Evolutionary conservation across 2,113 vertebrate species (phyloP).

Genomic region (Scartelaos histophorus): DNA sequence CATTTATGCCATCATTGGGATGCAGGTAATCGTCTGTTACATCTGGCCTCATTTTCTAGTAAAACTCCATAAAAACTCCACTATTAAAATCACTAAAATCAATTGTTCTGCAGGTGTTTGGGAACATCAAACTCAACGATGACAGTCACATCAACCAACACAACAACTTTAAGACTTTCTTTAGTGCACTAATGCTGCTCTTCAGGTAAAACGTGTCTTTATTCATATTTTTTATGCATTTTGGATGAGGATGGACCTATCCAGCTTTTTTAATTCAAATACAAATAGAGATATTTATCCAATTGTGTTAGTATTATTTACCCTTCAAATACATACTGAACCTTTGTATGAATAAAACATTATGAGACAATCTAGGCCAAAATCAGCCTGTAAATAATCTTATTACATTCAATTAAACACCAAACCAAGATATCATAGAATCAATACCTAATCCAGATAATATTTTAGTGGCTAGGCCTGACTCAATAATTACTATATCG

Average conservation of each 20-base stretch:
- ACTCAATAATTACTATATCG: too few species aligned
- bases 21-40: constrained; percentile 84
- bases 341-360: too few species aligned
- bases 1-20: constrained; percentile 98
- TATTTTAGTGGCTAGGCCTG: too few species aligned
- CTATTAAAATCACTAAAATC: not conserved
- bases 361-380: too few species aligned
- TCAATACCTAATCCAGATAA: too few species aligned
- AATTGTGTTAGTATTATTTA: too few species aligned
- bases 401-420: too few species aligned
- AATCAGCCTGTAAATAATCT: too few species aligned
- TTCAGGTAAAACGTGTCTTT: constrained; percentile 84
- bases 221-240: not conserved
- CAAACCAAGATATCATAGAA: too few species aligned
- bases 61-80: not conserved
- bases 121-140: constrained; percentile 95
- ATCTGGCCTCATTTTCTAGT: not conserved
- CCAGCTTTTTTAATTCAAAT: not conserved
- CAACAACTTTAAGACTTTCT: constrained; percentile 98
- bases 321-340: too few species aligned
- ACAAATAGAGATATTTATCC: too few species aligned
- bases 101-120: constrained; percentile 85
- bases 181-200: constrained; percentile 95
- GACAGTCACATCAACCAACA: constrained; percentile 97
- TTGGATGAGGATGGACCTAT: not conserved